Conservation (phyloP, 2,113 vertebrate species). For the Hyperopisus bebe region DNA sequence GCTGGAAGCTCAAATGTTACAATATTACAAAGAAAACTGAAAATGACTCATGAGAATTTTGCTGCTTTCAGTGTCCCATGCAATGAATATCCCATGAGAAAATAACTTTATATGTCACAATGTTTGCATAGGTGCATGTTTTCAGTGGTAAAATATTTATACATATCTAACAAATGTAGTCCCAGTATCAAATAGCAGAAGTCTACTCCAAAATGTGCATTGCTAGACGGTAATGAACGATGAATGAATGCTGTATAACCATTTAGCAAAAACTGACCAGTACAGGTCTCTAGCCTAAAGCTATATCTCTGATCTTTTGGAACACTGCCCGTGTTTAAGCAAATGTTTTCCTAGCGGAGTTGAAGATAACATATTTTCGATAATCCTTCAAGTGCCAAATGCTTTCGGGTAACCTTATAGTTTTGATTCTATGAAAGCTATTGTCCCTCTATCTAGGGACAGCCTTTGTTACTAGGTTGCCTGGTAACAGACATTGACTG, state of each 20-base stretch:
- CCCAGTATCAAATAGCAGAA: background rate
- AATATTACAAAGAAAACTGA: background rate
- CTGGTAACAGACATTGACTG: conserved; percentile 28
- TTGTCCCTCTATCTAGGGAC: background rate
- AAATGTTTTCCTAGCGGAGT: background rate
- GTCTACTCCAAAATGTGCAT: background rate
- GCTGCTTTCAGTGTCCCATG: conserved; percentile 68
- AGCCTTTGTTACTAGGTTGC: conserved; percentile 32
- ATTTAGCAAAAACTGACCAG: background rate
- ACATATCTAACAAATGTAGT: background rate
- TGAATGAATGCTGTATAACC: background rate
- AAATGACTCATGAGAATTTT: conserved; percentile 54
- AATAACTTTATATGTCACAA: background rate
- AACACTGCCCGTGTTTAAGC: background rate
- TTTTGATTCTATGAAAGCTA: background rate
- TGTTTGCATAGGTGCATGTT: background rate
- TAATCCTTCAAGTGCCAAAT: conserved; percentile 4
- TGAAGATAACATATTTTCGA: background rate
- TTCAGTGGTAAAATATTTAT: background rate
- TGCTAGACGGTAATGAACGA: background rate
- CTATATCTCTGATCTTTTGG: background rate
- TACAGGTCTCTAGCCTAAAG: background rate
- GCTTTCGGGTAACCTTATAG: background rate
- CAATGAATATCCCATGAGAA: conserved; percentile 56
- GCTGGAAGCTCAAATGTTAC: background rate